Percentiles rank a stretch among this genome's conserved stretches.
phyloP scores from a whole-genome alignment of 2,113 vertebrate genomes.

The Cyphomyrus discorhynchus region DNA sequence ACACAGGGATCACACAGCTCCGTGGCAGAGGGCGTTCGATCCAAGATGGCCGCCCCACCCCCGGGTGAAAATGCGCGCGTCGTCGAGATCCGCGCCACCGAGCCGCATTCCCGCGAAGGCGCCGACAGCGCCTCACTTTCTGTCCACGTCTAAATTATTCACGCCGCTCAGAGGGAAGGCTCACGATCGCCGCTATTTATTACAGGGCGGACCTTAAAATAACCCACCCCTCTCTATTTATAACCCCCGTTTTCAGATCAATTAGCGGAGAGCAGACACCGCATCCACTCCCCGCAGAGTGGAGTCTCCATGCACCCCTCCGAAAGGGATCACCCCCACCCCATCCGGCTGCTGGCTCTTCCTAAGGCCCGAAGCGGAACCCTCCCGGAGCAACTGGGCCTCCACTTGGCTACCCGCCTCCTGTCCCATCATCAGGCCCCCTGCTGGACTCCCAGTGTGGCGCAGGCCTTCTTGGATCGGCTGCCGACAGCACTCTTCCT shows the following conservation, averaged over 20 bases:
- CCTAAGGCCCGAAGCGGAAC: slow-evolving; percentile 1
- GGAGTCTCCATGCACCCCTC: neutral
- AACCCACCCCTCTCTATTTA: neutral
- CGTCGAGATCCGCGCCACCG: neutral
- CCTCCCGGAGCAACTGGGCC: neutral
- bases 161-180: neutral
- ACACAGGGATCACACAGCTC: neutral
- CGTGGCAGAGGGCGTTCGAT: neutral
- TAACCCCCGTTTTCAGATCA: neutral
- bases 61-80: neutral
- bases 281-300: neutral
- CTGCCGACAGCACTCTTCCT: neutral
- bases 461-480: neutral
- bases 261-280: neutral
- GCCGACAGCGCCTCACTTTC: neutral
- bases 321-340: neutral
- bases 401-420: neutral
- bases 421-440: neutral
- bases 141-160: neutral
- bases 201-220: slow-evolving; percentile 3
- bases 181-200: neutral
- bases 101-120: neutral
- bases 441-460: neutral
- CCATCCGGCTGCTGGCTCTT: neutral
- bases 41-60: neutral